These are phyloP conservation scores for Monochamus alternatus DNA, from an alignment of 2,888 invertebrate genomes.

Conservation along the genomic window DNA sequence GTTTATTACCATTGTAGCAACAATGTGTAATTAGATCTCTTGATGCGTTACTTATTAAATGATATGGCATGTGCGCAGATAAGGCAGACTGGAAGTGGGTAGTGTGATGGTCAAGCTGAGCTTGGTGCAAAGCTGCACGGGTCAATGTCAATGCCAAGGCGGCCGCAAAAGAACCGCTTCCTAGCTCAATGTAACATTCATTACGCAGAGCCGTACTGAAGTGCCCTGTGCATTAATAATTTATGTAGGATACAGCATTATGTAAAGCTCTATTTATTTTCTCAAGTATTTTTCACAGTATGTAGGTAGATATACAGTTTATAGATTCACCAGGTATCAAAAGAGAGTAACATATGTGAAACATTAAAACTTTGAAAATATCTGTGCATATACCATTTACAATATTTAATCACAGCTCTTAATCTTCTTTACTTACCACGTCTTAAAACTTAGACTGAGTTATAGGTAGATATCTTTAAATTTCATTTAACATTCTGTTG, in stretches of 20 bases:
- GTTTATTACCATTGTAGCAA: not conserved
- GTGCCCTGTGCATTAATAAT: not conserved
- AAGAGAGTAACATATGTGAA: no score
- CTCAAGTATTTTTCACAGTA: no score
- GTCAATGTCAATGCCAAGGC: constrained; percentile 42
- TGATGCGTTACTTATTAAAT: constrained; percentile 24
- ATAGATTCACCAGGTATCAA: no score
- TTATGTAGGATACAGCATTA: not conserved
- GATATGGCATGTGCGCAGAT: constrained; percentile 14
- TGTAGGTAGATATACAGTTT: no score
- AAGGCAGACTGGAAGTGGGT: constrained; percentile 13
- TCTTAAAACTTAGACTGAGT: no score
- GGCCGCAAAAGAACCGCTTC: constrained; percentile 33
- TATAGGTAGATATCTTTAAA: no score
- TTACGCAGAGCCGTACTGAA: constrained; percentile 23
- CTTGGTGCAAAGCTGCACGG: constrained; percentile 31
- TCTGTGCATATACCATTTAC: no score
- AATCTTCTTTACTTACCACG: no score
- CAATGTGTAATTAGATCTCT: constrained; percentile 21
- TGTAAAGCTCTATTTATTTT: no score
- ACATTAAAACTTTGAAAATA: no score
- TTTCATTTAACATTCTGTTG: no score
- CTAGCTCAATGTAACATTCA: constrained; percentile 23
- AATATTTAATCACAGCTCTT: no score
- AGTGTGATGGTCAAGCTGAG: constrained; percentile 18